A percentile compares a stretch with the other conserved stretches of the same genome.
These are phyloP conservation scores for Idaea biselata DNA, from an alignment of 2,888 invertebrate species.

Conservation along the genomic window DNA sequence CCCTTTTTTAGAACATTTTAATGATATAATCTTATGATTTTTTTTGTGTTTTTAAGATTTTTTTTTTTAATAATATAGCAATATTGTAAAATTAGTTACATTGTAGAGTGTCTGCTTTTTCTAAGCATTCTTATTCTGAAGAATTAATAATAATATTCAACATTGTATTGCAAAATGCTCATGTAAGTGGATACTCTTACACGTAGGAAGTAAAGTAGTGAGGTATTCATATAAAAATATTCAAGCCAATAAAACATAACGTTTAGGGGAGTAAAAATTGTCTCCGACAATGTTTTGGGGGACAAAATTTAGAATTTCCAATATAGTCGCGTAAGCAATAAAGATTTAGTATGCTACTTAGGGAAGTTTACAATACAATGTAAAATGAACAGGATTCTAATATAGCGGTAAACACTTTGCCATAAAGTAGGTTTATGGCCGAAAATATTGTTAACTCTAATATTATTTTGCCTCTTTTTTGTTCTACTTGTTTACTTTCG, in stretches of 20 bases:
- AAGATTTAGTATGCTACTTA: conserved; percentile 57
- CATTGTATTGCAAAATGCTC: no score
- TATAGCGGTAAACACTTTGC: conserved; percentile 2
- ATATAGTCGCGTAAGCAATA: conserved; percentile 68
- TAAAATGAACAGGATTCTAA: conserved; percentile 3
- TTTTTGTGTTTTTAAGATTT: no score
- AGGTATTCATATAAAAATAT: conserved; percentile 68
- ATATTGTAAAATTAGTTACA: no score
- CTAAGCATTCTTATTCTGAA: no score
- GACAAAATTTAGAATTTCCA: conserved; percentile 57
- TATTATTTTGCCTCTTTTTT: no score
- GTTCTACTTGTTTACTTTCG: no score
- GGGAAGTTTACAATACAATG: conserved; percentile 35
- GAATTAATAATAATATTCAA: no score
- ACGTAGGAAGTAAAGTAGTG: conserved; percentile 7
- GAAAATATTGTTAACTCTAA: not conserved
- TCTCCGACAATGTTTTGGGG: conserved; percentile 55
- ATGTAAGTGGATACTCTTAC: not conserved
- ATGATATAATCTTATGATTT: no score
- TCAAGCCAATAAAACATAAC: conserved; percentile 68
- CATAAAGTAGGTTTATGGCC: conserved; percentile 3
- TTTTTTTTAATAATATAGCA: no score
- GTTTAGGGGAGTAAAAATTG: conserved; percentile 70
- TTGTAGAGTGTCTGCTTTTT: no score
- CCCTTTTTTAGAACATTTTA: no score